Evolutionary conservation across 2,888 invertebrate species (phyloP).

Genomic region (Ligdia adustata): DNA sequence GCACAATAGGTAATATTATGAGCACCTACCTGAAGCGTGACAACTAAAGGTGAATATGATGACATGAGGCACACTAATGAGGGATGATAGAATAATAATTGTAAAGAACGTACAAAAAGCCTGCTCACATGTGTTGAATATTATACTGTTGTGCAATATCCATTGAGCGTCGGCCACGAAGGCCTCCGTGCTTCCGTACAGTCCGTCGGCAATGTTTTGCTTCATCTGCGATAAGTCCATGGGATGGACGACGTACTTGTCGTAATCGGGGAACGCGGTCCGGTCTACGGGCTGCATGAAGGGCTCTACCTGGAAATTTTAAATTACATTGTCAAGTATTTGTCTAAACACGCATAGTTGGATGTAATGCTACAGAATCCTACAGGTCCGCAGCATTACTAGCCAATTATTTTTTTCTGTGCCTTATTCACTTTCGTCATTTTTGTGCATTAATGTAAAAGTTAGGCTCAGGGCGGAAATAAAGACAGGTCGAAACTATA

Average conservation of each 20-base stretch:
- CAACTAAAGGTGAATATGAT: no score
- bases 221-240: conserved; percentile 92
- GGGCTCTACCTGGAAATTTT: conserved; percentile 87
- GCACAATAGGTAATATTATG: no score
- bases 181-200: conserved; percentile 94
- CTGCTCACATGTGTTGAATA: conserved; percentile 93
- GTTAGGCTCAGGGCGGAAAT: no score
- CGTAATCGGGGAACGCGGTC: conserved; percentile 88
- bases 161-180: conserved; percentile 96
- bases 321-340: not conserved
- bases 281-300: conserved; percentile 91
- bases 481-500: no score
- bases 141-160: conserved; percentile 96
- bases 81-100: conserved; percentile 34
- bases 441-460: no score
- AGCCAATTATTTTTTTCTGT: no score
- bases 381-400: no score
- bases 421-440: no score
- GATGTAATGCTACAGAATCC: no score
- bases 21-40: not conserved
- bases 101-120: conserved; percentile 42
- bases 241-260: conserved; percentile 93
- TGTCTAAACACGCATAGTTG: no score
- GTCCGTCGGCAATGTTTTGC: conserved; percentile 88
- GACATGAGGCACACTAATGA: no score